These are phyloP conservation scores for Tokudaia tokunoshimensis DNA, from an alignment of 2,797 vertebrate species.

Conservation along the genomic window DNA sequence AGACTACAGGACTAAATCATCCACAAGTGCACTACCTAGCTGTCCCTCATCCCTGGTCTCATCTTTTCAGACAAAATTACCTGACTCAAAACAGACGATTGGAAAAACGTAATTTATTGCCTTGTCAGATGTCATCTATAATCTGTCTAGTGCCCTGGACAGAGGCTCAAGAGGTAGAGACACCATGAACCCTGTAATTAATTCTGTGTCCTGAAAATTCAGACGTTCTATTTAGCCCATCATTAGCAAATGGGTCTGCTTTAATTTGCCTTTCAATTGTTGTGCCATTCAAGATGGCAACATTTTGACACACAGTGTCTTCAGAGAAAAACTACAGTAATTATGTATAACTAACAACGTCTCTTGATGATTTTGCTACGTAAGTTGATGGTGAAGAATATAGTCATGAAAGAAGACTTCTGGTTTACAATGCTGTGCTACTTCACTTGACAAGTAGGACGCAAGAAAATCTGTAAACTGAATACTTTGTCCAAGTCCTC, in stretches of 20 bases:
- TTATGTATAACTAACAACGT: background rate
- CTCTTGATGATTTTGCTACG: background rate
- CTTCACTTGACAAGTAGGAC: background rate
- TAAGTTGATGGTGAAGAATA: background rate
- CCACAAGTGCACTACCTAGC: background rate
- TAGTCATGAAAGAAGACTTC: background rate
- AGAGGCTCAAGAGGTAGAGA: background rate
- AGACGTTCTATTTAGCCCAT: background rate
- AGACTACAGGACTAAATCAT: background rate
- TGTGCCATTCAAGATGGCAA: background rate
- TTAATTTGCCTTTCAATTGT: slow-evolving; percentile 8
- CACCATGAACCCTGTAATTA: background rate
- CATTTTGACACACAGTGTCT: background rate
- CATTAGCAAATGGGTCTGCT: background rate
- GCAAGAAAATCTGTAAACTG: background rate
- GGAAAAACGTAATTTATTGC: background rate
- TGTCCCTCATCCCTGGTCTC: background rate
- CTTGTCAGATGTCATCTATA: background rate
- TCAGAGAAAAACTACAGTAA: background rate
- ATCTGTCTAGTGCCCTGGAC: background rate
- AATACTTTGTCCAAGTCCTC: background rate
- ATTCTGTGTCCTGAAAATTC: background rate
- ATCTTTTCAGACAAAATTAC: background rate
- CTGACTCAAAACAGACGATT: background rate
- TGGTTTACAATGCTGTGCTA: background rate